These are phyloP conservation scores for Nasonia giraulti DNA, from an alignment of 1,140 invertebrate genomes.

Conservation along the genomic window DNA sequence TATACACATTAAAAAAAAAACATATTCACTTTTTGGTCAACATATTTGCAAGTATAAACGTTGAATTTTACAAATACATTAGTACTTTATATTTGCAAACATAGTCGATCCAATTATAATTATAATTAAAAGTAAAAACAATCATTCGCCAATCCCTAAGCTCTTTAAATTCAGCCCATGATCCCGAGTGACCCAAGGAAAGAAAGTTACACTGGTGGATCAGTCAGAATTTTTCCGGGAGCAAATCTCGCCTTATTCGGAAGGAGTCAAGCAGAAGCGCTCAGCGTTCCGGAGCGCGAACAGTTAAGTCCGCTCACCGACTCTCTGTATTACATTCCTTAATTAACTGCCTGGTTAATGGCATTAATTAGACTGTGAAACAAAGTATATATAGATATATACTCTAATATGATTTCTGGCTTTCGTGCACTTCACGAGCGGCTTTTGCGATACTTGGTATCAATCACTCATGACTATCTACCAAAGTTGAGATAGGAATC, in stretches of 20 bases:
- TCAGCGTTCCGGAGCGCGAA: constrained; percentile 66
- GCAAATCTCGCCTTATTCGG: constrained; percentile 27
- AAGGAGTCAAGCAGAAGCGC: constrained; percentile 36
- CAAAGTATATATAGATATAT: constrained; percentile 55
- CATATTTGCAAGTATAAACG: too few relatives aligned
- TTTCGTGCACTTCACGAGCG: neutral
- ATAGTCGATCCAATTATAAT: neutral
- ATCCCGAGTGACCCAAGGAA: neutral
- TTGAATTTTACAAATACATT: too few relatives aligned
- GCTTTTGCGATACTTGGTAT: neutral
- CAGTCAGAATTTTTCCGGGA: constrained; percentile 35
- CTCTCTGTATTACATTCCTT: constrained; percentile 68
- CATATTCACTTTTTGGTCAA: neutral
- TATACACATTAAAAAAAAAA: neutral
- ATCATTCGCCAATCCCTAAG: neutral
- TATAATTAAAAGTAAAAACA: neutral
- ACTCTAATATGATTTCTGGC: constrained; percentile 16
- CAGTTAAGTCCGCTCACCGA: constrained; percentile 60
- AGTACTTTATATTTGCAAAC: neutral
- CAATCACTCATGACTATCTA: neutral
- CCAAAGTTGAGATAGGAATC: neutral
- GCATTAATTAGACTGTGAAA: constrained; percentile 73
- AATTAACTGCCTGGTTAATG: constrained; percentile 71
- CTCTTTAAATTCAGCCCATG: neutral
- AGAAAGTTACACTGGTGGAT: neutral